Percentiles rank a stretch among this genome's conserved stretches.
Conservation (phyloP, 1,140 invertebrate genomes). For the Diorhabda carinulata region DNA sequence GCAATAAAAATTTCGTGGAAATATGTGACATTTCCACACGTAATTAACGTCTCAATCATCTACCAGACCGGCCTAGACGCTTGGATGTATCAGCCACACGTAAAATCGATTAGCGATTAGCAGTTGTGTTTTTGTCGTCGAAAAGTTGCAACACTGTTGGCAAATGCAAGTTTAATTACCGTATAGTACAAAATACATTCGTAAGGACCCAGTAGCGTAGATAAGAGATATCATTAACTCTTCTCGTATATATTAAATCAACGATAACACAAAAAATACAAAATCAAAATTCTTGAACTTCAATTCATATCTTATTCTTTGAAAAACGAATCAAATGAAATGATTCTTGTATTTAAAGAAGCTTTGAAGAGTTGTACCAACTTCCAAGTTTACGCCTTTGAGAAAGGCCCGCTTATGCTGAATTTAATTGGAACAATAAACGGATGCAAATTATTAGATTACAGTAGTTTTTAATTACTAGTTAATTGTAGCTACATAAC, state of each 20-base stretch:
- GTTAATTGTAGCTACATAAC: slow-evolving; percentile 2
- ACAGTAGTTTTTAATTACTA: slow-evolving; percentile 3
- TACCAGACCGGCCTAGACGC: neutral
- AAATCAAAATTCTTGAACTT: no score
- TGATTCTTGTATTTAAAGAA: no score
- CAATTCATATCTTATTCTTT: no score
- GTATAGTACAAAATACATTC: neutral
- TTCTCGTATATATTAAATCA: no score
- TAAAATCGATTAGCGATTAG: slow-evolving; percentile 9
- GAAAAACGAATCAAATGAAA: no score
- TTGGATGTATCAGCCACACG: neutral
- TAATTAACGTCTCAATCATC: slow-evolving; percentile 2
- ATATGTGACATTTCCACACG: slow-evolving; percentile 2
- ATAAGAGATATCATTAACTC: neutral
- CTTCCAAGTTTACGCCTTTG: neutral
- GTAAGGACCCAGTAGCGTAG: neutral
- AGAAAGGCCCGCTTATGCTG: neutral
- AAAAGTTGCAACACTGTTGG: slow-evolving; percentile 3
- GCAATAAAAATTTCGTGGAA: neutral
- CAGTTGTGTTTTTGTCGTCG: slow-evolving; percentile 9
- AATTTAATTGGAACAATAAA: slow-evolving; percentile 9
- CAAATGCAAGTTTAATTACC: slow-evolving; percentile 9
- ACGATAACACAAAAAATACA: no score
- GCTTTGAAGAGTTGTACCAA: no score
- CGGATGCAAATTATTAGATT: neutral